These are phyloP conservation scores for Anoplophora glabripennis DNA, from an alignment of 1,140 invertebrate species.

Conservation along the genomic window DNA sequence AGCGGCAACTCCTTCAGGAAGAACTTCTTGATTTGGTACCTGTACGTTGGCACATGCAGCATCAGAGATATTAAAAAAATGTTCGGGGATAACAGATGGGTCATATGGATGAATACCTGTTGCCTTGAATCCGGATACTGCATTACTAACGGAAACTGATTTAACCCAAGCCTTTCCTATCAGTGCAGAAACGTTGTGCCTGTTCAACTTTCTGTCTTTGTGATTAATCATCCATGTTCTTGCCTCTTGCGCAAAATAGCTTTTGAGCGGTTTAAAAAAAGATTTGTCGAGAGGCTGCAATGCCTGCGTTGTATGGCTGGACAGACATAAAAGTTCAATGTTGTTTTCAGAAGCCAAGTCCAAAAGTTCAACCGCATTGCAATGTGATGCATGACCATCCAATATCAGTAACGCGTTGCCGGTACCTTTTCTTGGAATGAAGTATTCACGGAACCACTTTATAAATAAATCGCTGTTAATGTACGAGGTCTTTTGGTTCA, in stretches of 20 bases:
- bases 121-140: conserved; percentile 27
- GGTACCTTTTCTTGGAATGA: conserved; percentile 41
- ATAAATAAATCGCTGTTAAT: conserved; percentile 34
- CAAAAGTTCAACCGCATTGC: conserved; percentile 28
- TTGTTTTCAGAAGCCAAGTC: conserved; percentile 35
- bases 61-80: too few relatives aligned
- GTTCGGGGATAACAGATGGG: conserved; percentile 22
- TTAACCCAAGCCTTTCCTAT: conserved; percentile 30
- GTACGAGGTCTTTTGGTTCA: conserved; percentile 35
- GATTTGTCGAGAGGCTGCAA: conserved; percentile 38
- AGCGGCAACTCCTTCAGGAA: too few relatives aligned
- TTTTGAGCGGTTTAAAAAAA: conserved; percentile 42
- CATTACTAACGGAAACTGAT: conserved; percentile 35
- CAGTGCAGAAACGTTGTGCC: too few relatives aligned
- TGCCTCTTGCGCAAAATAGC: conserved; percentile 23
- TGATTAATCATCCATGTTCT: conserved; percentile 7
- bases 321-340: conserved; percentile 37
- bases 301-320: conserved; percentile 38
- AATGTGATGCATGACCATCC: conserved; percentile 49
- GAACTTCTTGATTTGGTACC: too few relatives aligned
- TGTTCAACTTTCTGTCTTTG: conserved; percentile 14
- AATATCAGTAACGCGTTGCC: conserved; percentile 47
- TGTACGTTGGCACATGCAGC: too few relatives aligned
- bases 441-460: conserved; percentile 35
- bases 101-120: conserved; percentile 39